Conservation (phyloP, 2,113 vertebrate genomes). For the Salvelinus sp. region DNA sequence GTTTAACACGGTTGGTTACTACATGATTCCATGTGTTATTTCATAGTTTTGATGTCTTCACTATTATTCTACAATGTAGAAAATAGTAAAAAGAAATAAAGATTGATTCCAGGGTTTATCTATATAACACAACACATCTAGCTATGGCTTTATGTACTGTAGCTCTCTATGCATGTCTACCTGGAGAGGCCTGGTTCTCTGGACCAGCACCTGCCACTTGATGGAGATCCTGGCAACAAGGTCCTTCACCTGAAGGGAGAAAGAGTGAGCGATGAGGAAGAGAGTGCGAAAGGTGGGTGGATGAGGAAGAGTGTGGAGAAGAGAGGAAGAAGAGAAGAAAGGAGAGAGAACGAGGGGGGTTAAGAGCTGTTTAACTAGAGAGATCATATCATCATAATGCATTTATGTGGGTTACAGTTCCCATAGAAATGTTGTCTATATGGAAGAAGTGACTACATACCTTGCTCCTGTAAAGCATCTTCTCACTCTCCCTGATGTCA, state of each 20-base stretch:
- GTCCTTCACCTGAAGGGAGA: slow-evolving; percentile 84
- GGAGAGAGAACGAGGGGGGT: background rate
- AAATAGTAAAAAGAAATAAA: too few species aligned
- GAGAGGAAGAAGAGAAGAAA: too few species aligned
- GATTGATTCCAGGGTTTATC: too few species aligned
- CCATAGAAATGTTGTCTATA: background rate
- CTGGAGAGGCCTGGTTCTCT: slow-evolving; percentile 79
- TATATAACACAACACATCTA: too few species aligned
- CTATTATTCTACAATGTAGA: too few species aligned
- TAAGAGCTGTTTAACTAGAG: background rate
- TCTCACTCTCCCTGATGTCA: slow-evolving; percentile 88
- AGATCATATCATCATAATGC: background rate
- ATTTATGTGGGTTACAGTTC: background rate
- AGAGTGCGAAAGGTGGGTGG: background rate
- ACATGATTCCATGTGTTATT: too few species aligned
- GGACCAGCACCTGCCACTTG: slow-evolving; percentile 90
- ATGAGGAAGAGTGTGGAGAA: background rate
- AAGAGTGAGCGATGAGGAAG: background rate
- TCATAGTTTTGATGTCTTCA: too few species aligned
- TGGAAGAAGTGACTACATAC: slow-evolving; percentile 62
- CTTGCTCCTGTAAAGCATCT: slow-evolving; percentile 90
- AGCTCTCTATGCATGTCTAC: slow-evolving; percentile 42
- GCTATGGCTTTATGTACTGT: background rate
- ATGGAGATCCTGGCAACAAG: slow-evolving; percentile 89
- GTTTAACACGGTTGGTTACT: too few species aligned